phyloP scores from a whole-genome alignment of 2,113 vertebrate genomes.

The Engystomops pustulosus region DNA sequence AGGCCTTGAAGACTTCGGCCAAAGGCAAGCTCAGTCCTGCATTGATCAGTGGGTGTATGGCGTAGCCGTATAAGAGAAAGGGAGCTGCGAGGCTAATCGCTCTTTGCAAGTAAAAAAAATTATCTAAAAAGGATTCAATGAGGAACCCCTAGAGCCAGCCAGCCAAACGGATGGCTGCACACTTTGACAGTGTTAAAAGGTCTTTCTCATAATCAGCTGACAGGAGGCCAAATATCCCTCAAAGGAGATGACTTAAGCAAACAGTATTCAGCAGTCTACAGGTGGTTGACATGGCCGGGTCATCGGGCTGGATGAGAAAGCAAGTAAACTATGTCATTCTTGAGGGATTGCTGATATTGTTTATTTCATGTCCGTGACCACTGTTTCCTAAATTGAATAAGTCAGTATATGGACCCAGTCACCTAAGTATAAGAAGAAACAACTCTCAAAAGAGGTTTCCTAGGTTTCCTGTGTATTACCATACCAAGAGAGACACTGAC shows the following conservation, averaged over 20 bases:
- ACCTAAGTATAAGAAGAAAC: no score
- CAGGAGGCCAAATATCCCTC: conserved; percentile 70
- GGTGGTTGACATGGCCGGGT: conserved; percentile 55
- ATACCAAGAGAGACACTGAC: no score
- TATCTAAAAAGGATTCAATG: conserved; percentile 72
- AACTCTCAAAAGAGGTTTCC: no score
- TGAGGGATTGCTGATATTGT: not conserved
- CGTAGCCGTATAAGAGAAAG: conserved; percentile 63
- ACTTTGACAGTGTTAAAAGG: conserved; percentile 71
- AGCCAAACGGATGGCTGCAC: conserved; percentile 73
- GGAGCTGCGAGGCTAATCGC: conserved; percentile 67
- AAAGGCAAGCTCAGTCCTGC: conserved; percentile 60
- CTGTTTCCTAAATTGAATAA: not conserved
- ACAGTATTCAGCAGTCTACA: conserved; percentile 71
- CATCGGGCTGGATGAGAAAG: not conserved
- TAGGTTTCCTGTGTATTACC: no score
- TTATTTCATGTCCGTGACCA: not conserved
- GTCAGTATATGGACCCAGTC: not conserved
- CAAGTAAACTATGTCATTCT: not conserved
- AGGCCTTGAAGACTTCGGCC: conserved; percentile 60
- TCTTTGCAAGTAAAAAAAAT: conserved; percentile 67
- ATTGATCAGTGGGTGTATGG: conserved; percentile 61
- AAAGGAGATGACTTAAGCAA: conserved; percentile 77
- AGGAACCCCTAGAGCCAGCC: conserved; percentile 61
- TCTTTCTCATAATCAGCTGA: conserved; percentile 76